These are phyloP conservation scores for Helarctos malayanus DNA, from an alignment of 2,797 vertebrate species.

Conservation along the genomic window DNA sequence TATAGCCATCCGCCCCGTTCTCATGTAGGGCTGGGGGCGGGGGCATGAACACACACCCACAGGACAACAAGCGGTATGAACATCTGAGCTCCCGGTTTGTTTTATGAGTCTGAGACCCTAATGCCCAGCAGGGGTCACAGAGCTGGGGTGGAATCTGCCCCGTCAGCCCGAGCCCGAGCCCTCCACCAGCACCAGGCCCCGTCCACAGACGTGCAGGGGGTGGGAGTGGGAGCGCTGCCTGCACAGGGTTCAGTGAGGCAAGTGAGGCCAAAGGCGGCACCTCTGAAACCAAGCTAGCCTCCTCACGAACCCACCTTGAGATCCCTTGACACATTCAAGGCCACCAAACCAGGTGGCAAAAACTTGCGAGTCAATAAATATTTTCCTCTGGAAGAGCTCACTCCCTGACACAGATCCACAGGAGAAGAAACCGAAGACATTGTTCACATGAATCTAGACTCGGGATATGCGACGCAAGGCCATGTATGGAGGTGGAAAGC, in stretches of 20 bases:
- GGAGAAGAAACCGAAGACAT: neutral
- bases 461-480: neutral
- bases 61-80: neutral
- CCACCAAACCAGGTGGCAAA: neutral
- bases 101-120: neutral
- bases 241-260: neutral
- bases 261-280: neutral
- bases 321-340: too few relatives aligned
- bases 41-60: neutral
- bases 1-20: neutral
- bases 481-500: accelerated
- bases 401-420: neutral
- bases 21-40: neutral
- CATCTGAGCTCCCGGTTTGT: neutral
- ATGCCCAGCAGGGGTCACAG: too few relatives aligned
- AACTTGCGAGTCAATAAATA: neutral
- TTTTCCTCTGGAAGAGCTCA: neutral
- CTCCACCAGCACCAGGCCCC: neutral
- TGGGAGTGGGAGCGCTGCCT: too few relatives aligned
- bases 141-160: neutral
- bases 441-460: neutral
- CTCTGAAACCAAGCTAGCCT: neutral
- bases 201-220: accelerated
- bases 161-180: accelerated
- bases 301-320: neutral